A percentile compares a stretch with the other conserved stretches of the same genome.
phyloP scores from a whole-genome alignment of 2,888 invertebrate genomes.

The Trichacis sp. region DNA sequence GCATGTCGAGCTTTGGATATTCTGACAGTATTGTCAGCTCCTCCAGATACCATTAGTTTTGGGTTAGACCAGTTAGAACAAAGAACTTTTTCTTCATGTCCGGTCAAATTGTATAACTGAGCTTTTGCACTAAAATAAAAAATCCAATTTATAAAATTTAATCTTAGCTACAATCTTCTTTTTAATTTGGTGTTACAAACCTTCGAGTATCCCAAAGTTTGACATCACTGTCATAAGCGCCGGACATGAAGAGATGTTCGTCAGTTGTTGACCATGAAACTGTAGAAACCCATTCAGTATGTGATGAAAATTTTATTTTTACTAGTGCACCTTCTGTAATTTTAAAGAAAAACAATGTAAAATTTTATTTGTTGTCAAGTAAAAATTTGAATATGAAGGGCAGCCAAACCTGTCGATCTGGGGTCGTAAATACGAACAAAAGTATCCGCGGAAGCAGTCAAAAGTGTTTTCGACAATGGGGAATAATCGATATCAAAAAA shows the following conservation, averaged over 20 bases:
- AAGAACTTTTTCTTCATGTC: conserved; percentile 94
- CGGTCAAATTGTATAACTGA: conserved; percentile 90
- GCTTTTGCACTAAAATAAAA: conserved; percentile 81
- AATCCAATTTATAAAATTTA: conserved; percentile 18
- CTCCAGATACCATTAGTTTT: conserved; percentile 88
- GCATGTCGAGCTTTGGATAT: conserved; percentile 77
- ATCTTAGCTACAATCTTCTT: conserved; percentile 6
- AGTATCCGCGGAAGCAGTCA: conserved; percentile 92
- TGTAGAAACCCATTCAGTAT: conserved; percentile 91
- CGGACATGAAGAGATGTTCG: conserved; percentile 90
- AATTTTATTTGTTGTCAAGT: neutral
- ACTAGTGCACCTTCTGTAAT: conserved; percentile 85
- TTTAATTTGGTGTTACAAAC: conserved; percentile 66
- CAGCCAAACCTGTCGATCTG: conserved; percentile 81
- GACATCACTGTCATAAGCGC: conserved; percentile 89
- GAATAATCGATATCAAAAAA: conserved; percentile 91
- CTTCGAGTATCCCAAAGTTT: conserved; percentile 97
- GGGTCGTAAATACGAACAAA: conserved; percentile 94
- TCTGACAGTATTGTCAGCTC: conserved; percentile 92
- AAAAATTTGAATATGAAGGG: too few species aligned
- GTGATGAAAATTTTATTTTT: conserved; percentile 88
- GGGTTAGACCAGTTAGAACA: conserved; percentile 95
- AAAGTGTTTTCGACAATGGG: conserved; percentile 77
- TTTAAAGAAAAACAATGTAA: neutral
- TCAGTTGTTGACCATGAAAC: conserved; percentile 89